Evolutionary conservation across 2,797 vertebrate species (phyloP), one percentile per base, ranked within the genome.

Genomic region (Luscinia megarhynchos): DNA sequence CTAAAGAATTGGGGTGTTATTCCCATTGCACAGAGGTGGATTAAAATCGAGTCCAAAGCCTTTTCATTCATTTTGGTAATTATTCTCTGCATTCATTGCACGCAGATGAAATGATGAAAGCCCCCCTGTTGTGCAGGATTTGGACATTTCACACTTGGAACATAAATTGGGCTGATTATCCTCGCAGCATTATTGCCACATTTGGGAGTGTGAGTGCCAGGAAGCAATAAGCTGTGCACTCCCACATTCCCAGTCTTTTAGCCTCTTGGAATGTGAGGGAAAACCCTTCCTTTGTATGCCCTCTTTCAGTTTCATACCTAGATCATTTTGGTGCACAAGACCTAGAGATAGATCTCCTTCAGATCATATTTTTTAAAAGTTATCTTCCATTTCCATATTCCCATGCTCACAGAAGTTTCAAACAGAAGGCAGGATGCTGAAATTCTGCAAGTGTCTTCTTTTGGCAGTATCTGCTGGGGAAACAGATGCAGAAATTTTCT

Each of bases 141-240:
- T 94, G 93, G 91, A 93, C 83, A 84, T 95, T 90, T 93, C 94
- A 94, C 84, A 95, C 91, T 97, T 96, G 84, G 96, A 97, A 89
- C 94, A 86, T 80, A 96, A 96, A 96, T 88, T 91, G 89, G 90
- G 29, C 51, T 95, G 95, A 93, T 96, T 91, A 89, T 85, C 78
- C 80, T 80, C 59, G 78, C 50, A 90, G 87, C 57, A 30, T 74
- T 94, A 70, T 79, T 94, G 89, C 74, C 78, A 53, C 81, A 89
- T 69, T 96, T 85, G 54, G 78, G 70, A 85, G 64, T 46, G 22
- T 84, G 77, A 50, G 36, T 90, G 86, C 54, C 78, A 94, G 89
- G 73, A 95, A 91, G 66, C 75, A 94, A 36, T 88, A 95, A 87
- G 38, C 79, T 68, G 73, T 91, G 45, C 69, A 48, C 63, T 87